Evolutionary conservation across 2,113 vertebrate genomes (phyloP), one percentile per base, ranked within the genome.

Genomic region (Muntiacus reevesi): DNA sequence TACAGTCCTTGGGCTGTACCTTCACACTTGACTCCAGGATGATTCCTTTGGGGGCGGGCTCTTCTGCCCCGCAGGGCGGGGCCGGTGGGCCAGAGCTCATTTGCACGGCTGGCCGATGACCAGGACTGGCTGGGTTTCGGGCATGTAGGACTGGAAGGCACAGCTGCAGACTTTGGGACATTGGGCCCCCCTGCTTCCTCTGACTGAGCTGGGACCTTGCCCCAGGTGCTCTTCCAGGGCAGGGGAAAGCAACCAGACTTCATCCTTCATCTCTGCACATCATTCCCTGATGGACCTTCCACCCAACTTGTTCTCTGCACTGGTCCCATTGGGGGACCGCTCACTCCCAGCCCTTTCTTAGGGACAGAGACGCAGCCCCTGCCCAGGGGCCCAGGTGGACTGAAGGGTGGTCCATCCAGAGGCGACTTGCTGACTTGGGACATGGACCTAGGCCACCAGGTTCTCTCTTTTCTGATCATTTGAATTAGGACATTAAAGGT

Each of bases 401-500:
- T 1, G 15, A 64, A 94, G 21, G 43, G 62, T 2, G 2, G 43
- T n/a, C 23, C 21, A 71, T 33, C 30, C 33, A 87, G 60, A 64
- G 43, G 67, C 15, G 30, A 81, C 50, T 55, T 5, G 4, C 55
- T 28, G 45, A 84, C 45, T 36, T 8, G 4, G 10, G 45, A 55
- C 27, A 1, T 0, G 2, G 47, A 30, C 0, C 1, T 15, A 21
- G 10, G 36, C 36, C 2, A 21, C 28, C 47, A 59, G 27, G 4
- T 14, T 30, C 27, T 78, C 11, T 91, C 55, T 45, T 45, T 90
- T 59, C 43, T 45, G n/a, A 16, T 6, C 33, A 25, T 33, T 62
- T 59, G 52, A 82, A 88, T 33, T 16, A 11, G 10, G 23, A 45
- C 40, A 57, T 21, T 15, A 16, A 82, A 89, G 23, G 11, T 13